Evolutionary conservation across 2,888 invertebrate genomes (phyloP).

Genomic region (Tetranychus truncatus): DNA sequence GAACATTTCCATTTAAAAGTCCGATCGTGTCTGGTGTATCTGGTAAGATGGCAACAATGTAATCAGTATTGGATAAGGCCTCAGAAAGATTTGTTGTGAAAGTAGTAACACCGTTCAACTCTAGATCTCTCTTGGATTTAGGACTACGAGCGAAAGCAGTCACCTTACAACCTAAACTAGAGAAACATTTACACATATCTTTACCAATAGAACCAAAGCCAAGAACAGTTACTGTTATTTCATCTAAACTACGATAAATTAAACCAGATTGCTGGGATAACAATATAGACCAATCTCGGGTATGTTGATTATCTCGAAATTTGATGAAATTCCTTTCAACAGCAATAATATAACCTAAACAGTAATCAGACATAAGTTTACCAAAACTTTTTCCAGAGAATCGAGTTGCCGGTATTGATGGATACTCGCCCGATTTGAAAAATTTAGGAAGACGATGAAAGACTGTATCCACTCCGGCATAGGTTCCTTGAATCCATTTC

Average conservation of each 20-base stretch:
- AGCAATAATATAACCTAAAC: slow-evolving; percentile 37
- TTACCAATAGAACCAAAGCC: slow-evolving; percentile 11
- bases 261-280: neutral
- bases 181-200: neutral
- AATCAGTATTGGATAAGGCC: slow-evolving; percentile 38
- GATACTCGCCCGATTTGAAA: slow-evolving; percentile 21
- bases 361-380: slow-evolving; percentile 38
- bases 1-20: slow-evolving; percentile 36
- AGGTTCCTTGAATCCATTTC: slow-evolving; percentile 38
- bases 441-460: slow-evolving; percentile 7
- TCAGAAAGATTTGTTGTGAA: slow-evolving; percentile 28
- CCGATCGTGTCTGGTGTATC: slow-evolving; percentile 37
- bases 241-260: neutral
- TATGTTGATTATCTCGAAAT: slow-evolving; percentile 33
- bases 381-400: slow-evolving; percentile 37
- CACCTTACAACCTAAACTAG: neutral
- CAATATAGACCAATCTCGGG: slow-evolving; percentile 24
- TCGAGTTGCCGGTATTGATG: slow-evolving; percentile 32
- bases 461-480: slow-evolving; percentile 35
- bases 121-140: neutral
- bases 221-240: neutral
- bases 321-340: slow-evolving; percentile 35
- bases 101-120: neutral
- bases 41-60: slow-evolving; percentile 41
- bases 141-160: neutral